Percentiles rank a stretch among this genome's conserved stretches.
phyloP scores from a whole-genome alignment of 2,888 invertebrate genomes.

The Silvanus unidentatus region DNA sequence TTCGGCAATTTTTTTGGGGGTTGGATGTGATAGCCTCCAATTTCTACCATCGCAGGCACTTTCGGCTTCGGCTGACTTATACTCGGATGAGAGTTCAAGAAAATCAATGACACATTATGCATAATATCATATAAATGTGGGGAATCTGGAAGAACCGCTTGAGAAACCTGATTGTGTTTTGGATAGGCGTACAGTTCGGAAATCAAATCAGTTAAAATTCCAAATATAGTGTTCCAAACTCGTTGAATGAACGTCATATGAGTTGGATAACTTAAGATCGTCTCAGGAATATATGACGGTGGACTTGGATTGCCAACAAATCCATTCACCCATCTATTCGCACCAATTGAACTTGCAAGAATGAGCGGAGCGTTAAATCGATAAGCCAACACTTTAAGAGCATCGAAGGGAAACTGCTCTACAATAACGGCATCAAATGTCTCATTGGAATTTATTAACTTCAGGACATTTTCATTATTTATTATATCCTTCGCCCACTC shows the following conservation, averaged over 20 bases:
- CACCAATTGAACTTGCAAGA: conserved; percentile 42
- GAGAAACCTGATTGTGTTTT: conserved; percentile 22
- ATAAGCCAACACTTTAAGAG: conserved; percentile 39
- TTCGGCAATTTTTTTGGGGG: conserved; percentile 43
- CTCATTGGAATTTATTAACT: conserved; percentile 33
- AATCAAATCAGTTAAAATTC: conserved; percentile 8
- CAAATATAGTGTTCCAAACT: conserved; percentile 46
- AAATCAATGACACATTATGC: conserved; percentile 30
- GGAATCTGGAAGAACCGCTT: conserved; percentile 24
- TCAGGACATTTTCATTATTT: conserved; percentile 34
- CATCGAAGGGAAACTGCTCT: conserved; percentile 48
- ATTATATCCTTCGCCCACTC: conserved; percentile 21
- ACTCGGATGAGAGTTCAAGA: conserved; percentile 46
- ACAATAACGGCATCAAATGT: conserved; percentile 39
- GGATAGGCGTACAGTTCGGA: conserved; percentile 24
- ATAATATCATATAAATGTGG: conserved; percentile 22
- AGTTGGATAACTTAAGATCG: conserved; percentile 32
- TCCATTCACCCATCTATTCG: conserved; percentile 45
- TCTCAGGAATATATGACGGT: conserved; percentile 50
- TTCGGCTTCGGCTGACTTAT: conserved; percentile 47
- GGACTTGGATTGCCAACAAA: conserved; percentile 48
- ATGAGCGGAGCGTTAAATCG: conserved; percentile 37
- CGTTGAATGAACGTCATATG: conserved; percentile 51
- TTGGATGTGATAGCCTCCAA: conserved; percentile 39
- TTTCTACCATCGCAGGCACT: conserved; percentile 31